Conservation (phyloP, 2,888 invertebrate species). For the Lasius fuliginosus region DNA sequence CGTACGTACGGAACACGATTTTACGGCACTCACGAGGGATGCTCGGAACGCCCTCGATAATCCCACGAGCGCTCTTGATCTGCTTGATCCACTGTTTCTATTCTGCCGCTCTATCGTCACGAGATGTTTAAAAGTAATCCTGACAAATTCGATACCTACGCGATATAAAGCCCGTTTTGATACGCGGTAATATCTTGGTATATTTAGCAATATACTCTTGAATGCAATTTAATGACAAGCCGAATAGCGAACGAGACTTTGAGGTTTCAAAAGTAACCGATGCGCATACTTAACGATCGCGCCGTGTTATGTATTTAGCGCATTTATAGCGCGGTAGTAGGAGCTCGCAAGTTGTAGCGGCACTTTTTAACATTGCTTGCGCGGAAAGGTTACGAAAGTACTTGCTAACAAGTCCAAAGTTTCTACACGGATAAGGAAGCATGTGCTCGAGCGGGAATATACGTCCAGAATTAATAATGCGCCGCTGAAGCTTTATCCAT, state of each 20-base stretch:
- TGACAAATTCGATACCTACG: constrained; percentile 10
- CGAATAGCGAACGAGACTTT: background rate
- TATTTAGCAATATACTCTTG: background rate
- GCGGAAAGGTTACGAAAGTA: constrained; percentile 53
- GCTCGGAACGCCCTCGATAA: constrained; percentile 59
- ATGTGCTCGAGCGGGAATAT: constrained; percentile 46
- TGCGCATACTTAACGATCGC: constrained; percentile 41
- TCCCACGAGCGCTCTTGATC: constrained; percentile 68
- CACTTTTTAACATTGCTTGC: constrained; percentile 50
- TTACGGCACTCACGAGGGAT: constrained; percentile 68
- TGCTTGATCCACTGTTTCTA: constrained; percentile 59
- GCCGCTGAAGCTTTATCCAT: constrained; percentile 69
- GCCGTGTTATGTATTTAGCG: constrained; percentile 36
- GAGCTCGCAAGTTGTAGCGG: constrained; percentile 43
- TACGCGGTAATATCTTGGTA: background rate
- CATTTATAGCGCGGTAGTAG: background rate
- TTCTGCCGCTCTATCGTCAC: background rate
- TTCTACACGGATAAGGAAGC: constrained; percentile 28
- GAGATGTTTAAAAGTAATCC: constrained; percentile 11
- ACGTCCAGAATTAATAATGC: constrained; percentile 72
- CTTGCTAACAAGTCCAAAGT: constrained; percentile 54
- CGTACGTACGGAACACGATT: constrained; percentile 70
- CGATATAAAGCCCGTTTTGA: background rate
- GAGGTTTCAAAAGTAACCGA: constrained; percentile 16
- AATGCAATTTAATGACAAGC: constrained; percentile 13